A percentile compares a stretch with the other conserved stretches of the same genome.
phyloP scores from a whole-genome alignment of 2,113 vertebrate species.

The Ginglymostoma cirratum region DNA sequence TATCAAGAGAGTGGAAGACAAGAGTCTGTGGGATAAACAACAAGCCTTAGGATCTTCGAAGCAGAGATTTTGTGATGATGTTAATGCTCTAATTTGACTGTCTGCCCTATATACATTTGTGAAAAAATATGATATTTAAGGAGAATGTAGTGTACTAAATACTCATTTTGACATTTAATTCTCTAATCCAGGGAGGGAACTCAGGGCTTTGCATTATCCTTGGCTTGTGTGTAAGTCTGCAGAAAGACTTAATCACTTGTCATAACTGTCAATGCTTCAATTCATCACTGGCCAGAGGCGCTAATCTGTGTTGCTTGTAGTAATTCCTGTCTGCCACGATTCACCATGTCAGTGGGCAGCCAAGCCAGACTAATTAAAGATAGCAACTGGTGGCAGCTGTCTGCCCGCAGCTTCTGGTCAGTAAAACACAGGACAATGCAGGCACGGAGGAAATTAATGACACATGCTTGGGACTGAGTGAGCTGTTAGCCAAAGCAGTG shows the following conservation, averaged over 20 bases:
- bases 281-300: conserved; percentile 22
- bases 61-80: not conserved
- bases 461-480: not conserved
- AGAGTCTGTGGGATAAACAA: not conserved
- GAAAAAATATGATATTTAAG: conserved; percentile 2
- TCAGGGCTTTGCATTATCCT: conserved; percentile 26
- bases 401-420: not conserved
- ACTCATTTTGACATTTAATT: conserved; percentile 36
- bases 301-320: conserved; percentile 5
- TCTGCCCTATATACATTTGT: conserved; percentile 24
- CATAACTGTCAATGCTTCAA: conserved; percentile 27
- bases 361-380: conserved; percentile 35
- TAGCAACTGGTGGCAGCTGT: conserved; percentile 28
- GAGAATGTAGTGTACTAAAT: conserved; percentile 7
- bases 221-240: conserved; percentile 26
- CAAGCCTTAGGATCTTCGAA: not conserved
- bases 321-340: conserved; percentile 17
- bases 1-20: not conserved
- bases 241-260: conserved; percentile 37
- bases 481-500: not conserved
- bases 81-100: conserved; percentile 12
- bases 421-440: not conserved
- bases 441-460: not conserved
- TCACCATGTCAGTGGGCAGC: not conserved
- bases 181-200: conserved; percentile 18